Base-by-base conservation (phyloP, 1,140 invertebrate species). In the Wasmannia auropunctata region DNA sequence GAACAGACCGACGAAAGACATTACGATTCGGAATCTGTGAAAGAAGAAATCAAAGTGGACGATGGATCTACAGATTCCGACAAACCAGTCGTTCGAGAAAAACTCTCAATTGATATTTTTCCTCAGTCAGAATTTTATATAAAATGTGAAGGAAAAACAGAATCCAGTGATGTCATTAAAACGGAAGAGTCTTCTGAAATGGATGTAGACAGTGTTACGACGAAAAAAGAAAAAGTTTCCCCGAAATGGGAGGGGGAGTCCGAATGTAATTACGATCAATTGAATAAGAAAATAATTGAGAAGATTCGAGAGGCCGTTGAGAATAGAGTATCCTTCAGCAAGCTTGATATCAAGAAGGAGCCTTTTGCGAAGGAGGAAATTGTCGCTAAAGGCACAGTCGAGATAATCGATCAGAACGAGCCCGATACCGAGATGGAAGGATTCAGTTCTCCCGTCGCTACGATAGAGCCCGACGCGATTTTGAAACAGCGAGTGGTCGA, bases 401-500 rank as follows among this genome's bases (percentile, higher is more conserved):
- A 95, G 79, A 95, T 95, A 62, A 88, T 91, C 7, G 92, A 94
- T 89, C 92, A 93, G n/a, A 89, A 93, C 46, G 92, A 91, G 76
- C 91, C 88, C 3, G 92, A 93, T 25, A 91, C 87, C 0, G 93
- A 93, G 63, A 91, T 91, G 76, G 94, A 93, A 16, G 95, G 93
- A 65, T 89, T 94, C 1, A 94, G 93, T 80, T 95, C 94, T 56
- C 93, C 93, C 0, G 89, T 93, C 10, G 91, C 92, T 37, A 63
- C 88, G 0, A 91, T 95, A 74, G 95, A 95, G 85, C 93, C 95
- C 0, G 95, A 96, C 43, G 90, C 91, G 14, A 91, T 94, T 54
- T 75, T 95, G 6, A 95, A 95, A 43, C 93, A 95, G 80, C 88
- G 94, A 6, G 93, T 94, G 5, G 93, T 92, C 6, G 94, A 96